Conservation (phyloP, 2,113 vertebrate genomes). For the Campylomormyrus numenius region DNA sequence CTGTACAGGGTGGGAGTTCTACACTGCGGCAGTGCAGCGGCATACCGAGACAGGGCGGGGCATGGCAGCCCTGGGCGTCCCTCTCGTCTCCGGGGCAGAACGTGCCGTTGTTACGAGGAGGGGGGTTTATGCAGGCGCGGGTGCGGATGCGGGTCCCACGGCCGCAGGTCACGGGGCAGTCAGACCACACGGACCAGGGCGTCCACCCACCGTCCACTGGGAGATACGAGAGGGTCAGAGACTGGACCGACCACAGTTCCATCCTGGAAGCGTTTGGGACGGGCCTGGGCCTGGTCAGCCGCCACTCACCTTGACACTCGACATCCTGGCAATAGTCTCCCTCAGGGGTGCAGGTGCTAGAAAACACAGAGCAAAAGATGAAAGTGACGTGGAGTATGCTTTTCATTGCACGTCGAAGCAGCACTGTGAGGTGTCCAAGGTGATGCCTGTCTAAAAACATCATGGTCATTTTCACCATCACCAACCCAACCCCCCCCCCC, state of each 20-base stretch:
- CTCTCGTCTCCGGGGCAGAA: constrained; percentile 59
- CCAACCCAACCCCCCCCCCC: no score
- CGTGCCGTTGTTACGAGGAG: constrained; percentile 54
- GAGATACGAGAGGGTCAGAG: neutral
- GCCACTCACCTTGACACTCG: constrained; percentile 66
- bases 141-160: constrained; percentile 57
- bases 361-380: neutral
- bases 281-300: neutral
- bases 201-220: constrained; percentile 72
- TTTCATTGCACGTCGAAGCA: neutral
- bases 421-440: neutral
- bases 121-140: constrained; percentile 65
- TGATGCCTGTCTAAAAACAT: neutral
- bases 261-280: neutral
- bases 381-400: neutral
- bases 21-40: neutral
- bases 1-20: neutral
- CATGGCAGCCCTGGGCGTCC: constrained; percentile 57
- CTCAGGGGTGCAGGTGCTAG: constrained; percentile 78
- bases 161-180: constrained; percentile 73
- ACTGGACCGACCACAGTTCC: neutral
- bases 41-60: constrained; percentile 59
- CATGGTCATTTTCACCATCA: neutral
- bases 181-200: constrained; percentile 78
- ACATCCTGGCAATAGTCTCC: constrained; percentile 69